Evolutionary conservation across 2,797 vertebrate species (phyloP).

Genomic region (Thripadectes ignobilis): DNA sequence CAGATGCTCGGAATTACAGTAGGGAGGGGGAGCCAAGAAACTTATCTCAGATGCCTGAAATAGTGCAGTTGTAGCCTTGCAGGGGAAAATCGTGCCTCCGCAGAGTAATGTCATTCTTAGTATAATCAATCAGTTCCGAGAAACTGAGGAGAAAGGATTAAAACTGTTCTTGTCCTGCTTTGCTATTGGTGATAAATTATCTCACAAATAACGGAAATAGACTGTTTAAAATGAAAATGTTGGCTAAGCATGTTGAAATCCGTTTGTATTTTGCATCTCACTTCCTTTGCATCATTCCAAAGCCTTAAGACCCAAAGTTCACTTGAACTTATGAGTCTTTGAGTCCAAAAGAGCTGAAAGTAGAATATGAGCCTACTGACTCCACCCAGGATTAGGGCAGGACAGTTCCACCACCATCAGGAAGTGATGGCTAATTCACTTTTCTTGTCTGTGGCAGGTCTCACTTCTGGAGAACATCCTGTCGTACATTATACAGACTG

Average conservation of each 20-base stretch:
- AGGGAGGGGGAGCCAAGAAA: neutral
- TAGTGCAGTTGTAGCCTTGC: neutral
- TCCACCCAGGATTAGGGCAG: neutral
- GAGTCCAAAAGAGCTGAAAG: neutral
- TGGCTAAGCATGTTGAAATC: neutral
- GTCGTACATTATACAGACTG: conserved; percentile 75
- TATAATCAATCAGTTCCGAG: neutral
- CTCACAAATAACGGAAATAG: neutral
- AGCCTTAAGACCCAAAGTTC: neutral
- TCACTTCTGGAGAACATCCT: conserved; percentile 74
- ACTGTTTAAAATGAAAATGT: neutral
- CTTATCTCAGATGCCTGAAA: neutral
- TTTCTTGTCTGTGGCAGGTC: conserved; percentile 56
- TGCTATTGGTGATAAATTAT: neutral
- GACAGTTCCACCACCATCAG: neutral
- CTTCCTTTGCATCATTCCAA: neutral
- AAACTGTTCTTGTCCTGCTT: neutral
- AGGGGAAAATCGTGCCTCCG: neutral
- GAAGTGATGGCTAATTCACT: neutral
- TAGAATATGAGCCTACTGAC: neutral
- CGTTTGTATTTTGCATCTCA: neutral
- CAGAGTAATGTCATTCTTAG: neutral
- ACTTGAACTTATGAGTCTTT: neutral
- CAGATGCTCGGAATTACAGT: neutral
- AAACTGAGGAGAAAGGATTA: neutral